A percentile compares a stretch with the other conserved stretches of the same genome.
Evolutionary conservation across 92 coral and sea anemone genomes (phyloP).

Genomic region (Palythoa heliodiscus): DNA sequence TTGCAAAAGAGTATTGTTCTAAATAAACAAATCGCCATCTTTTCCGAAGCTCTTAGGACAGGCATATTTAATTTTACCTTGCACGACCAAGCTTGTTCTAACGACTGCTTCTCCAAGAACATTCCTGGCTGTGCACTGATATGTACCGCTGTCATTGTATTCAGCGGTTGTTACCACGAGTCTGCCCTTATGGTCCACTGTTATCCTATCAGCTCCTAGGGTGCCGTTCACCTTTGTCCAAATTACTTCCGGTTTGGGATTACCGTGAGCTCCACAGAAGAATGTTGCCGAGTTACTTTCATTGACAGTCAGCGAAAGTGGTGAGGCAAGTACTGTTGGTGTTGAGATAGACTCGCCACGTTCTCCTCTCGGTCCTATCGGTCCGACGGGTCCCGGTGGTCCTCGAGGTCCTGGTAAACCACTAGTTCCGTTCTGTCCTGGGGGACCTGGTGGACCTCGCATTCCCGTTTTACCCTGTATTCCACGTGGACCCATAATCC

Average conservation of each 20-base stretch:
- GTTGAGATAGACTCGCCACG: not conserved
- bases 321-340: constrained; percentile 7
- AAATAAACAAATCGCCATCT: too few species aligned
- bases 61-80: not conserved
- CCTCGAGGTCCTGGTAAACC: not conserved
- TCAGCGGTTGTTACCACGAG: not conserved
- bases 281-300: not conserved
- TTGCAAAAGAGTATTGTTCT: too few species aligned
- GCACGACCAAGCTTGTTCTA: not conserved
- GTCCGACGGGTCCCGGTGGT: not conserved
- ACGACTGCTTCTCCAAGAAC: not conserved
- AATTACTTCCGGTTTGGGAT: constrained; percentile 2
- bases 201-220: not conserved
- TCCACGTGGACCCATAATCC: not conserved
- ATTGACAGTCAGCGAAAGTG: not conserved
- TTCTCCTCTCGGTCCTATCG: constrained; percentile 8
- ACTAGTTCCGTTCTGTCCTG: not conserved
- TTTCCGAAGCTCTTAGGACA: not conserved
- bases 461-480: not conserved
- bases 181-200: not conserved
- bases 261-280: not conserved
- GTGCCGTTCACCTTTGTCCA: constrained; percentile 14
- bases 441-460: not conserved
- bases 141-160: constrained; percentile 4
- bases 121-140: not conserved